These are phyloP conservation scores for Pampus argenteus DNA, from an alignment of 2,797 vertebrate species.

Conservation along the genomic window DNA sequence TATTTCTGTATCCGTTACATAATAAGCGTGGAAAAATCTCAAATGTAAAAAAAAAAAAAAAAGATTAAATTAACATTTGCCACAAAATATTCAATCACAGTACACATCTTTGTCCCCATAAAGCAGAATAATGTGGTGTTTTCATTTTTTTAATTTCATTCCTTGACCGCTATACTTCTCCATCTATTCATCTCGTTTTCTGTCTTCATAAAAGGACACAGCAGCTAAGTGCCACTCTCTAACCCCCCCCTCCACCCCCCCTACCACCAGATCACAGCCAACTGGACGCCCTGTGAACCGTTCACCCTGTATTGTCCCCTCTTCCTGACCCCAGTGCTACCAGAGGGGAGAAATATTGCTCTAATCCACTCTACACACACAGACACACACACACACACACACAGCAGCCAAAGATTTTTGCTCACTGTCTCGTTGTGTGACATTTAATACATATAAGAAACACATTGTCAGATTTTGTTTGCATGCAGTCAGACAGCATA, in stretches of 20 bases:
- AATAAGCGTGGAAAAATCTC: not conserved
- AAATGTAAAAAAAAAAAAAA: not conserved
- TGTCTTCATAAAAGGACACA: slow-evolving; percentile 30
- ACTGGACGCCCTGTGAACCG: slow-evolving; percentile 65
- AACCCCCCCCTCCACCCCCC: not conserved
- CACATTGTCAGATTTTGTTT: not conserved
- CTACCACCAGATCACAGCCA: slow-evolving; percentile 26
- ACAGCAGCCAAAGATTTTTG: slow-evolving; percentile 8
- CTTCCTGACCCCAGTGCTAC: slow-evolving; percentile 47
- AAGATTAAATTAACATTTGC: not conserved
- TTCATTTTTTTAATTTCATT: too few species aligned
- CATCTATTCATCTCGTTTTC: slow-evolving; percentile 45
- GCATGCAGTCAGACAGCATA: not conserved
- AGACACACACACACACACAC: slow-evolving; percentile 22
- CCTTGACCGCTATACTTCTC: not conserved
- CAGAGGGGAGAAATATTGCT: slow-evolving; percentile 65
- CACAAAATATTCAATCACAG: not conserved
- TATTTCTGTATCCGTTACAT: not conserved
- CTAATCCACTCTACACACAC: slow-evolving; percentile 54
- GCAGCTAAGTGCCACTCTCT: slow-evolving; percentile 49
- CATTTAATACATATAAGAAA: not conserved
- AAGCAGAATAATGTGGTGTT: slow-evolving; percentile 4
- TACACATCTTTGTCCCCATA: not conserved
- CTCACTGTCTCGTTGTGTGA: not conserved
- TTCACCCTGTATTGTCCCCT: slow-evolving; percentile 58